These are phyloP conservation scores for Arenaria interpres DNA, from an alignment of 2,113 vertebrate species.

Conservation along the genomic window DNA sequence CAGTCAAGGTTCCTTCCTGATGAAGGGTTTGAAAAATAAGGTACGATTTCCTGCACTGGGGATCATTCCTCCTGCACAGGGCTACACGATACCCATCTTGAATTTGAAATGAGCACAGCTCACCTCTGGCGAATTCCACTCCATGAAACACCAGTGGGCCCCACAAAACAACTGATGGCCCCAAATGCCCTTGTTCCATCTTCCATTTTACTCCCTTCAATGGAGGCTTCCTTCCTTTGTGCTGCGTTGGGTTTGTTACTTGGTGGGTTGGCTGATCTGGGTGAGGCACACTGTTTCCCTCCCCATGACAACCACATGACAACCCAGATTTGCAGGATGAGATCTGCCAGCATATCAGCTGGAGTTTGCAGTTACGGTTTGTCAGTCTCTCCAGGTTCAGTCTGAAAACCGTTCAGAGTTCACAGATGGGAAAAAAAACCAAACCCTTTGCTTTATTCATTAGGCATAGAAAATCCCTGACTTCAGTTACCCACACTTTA, in stretches of 20 bases:
- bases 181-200: not conserved
- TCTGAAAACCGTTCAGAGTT: not conserved
- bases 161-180: not conserved
- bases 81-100: not conserved
- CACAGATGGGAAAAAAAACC: not conserved
- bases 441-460: not conserved
- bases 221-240: not conserved
- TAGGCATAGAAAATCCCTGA: not conserved
- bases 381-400: not conserved
- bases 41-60: not conserved
- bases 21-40: not conserved
- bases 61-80: not conserved
- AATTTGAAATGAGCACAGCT: not conserved
- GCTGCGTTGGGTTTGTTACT: not conserved
- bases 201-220: not conserved
- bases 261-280: not conserved
- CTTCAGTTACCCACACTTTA: not conserved
- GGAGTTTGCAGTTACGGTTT: not conserved
- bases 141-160: not conserved
- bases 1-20: not conserved
- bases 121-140: not conserved
- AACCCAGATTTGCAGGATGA: not conserved
- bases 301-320: not conserved
- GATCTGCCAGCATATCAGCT: not conserved
- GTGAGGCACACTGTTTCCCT: not conserved